Evolutionary conservation across 2,113 vertebrate genomes (phyloP), one percentile per base, ranked within the genome.

Genomic region (Lanius ludovicianus): DNA sequence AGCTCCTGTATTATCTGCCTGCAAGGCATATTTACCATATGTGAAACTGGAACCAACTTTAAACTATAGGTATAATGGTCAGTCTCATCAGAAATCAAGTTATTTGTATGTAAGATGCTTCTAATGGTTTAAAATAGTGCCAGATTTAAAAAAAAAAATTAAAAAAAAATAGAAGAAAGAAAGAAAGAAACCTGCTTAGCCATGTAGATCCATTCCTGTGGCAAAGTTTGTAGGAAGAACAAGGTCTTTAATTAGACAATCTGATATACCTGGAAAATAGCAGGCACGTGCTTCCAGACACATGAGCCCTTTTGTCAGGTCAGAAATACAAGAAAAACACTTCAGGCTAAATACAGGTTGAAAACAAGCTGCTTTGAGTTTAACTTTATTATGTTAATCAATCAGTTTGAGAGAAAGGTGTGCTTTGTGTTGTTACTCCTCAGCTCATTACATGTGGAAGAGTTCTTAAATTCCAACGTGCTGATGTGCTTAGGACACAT

Each of bases 321-420:
- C 80, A 92, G 76, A 89, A 92, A 92, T 59, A 93, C 59, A 94
- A 90, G 33, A 65, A 79, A 91, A 93, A 46, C n/a, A 55, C 96
- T 95, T 77, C 63, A 39, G 94, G 94, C 88, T 84, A 95, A 77
- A 80, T 80, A 39, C 53, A 71, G 73, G 64, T 56, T 74, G 80
- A 90, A 89, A 97, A 84, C 64, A 93, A 89, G 33, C n/a, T 81
- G 60, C 83, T 89, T 64, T 86, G 71, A 88, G 50, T 86, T 84
- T 87, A 84, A 94, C 77, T 93, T 87, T 46, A 63, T 95, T 75
- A 92, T 87, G 86, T 44, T 94, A 95, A 96, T 89, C 68, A 94
- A 89, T 64, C 68, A 81, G 19, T 60, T 89, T 89, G 77, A 97
- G 78, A 92, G 84, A 82, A 93, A 91, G 87, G 77, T 94, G 91